Conservation (phyloP, 2,888 invertebrate species). For the Leucophora obtusa region DNA sequence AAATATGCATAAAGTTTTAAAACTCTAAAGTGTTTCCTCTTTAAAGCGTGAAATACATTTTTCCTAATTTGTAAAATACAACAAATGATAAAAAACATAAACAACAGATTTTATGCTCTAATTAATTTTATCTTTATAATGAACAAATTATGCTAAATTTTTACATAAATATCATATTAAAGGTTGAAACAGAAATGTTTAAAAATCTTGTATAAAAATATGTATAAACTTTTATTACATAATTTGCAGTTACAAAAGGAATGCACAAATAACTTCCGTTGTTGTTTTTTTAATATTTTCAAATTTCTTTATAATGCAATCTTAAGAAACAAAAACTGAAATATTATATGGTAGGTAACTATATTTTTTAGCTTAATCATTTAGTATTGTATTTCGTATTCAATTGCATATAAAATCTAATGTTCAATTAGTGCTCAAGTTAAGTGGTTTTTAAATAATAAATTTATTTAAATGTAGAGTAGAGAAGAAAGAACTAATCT, state of each 20-base stretch:
- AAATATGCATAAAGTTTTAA: neutral
- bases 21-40: neutral
- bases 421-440: neutral
- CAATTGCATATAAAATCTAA: neutral
- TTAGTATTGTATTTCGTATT: neutral
- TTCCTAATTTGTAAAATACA: conserved; percentile 26
- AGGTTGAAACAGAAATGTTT: neutral
- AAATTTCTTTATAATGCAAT: neutral
- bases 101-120: conserved; percentile 57
- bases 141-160: conserved; percentile 3
- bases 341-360: too few relatives aligned
- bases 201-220: neutral
- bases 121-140: conserved; percentile 44
- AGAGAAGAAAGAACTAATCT: neutral
- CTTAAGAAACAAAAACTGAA: neutral
- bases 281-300: neutral
- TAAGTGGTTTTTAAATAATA: neutral
- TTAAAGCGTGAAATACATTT: conserved; percentile 15
- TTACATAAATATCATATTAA: neutral
- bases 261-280: neutral
- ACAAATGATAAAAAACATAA: conserved; percentile 3
- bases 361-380: neutral
- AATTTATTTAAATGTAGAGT: neutral
- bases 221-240: conserved; percentile 1
- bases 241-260: neutral